phyloP scores from a whole-genome alignment of 2,797 vertebrate genomes.

The Gambelia wislizenii region DNA sequence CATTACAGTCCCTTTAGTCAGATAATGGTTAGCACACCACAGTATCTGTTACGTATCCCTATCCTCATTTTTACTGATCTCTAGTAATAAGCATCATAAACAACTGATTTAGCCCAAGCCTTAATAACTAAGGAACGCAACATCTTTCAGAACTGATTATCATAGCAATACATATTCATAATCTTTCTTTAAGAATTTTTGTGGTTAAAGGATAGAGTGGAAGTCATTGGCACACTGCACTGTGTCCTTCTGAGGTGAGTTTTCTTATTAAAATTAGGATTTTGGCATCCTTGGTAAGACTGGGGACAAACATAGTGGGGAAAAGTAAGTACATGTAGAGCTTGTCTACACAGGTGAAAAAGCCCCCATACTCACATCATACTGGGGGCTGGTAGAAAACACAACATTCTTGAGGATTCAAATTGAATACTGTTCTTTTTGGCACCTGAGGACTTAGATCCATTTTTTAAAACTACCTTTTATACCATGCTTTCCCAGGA shows the following conservation, averaged over 20 bases:
- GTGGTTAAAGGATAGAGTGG: not conserved
- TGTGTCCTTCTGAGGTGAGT: not conserved
- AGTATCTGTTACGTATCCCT: constrained; percentile 76
- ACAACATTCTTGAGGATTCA: too few relatives aligned
- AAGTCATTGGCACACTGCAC: not conserved
- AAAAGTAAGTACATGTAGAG: too few relatives aligned
- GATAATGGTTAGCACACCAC: constrained; percentile 70
- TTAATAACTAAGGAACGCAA: not conserved
- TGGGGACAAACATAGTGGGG: too few relatives aligned
- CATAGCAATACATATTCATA: not conserved
- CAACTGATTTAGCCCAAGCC: not conserved
- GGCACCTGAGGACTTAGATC: too few relatives aligned
- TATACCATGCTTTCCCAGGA: too few relatives aligned
- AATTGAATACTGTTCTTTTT: too few relatives aligned
- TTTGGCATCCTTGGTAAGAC: not conserved
- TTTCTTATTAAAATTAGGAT: not conserved
- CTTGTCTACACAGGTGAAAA: too few relatives aligned
- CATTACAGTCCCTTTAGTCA: constrained; percentile 67
- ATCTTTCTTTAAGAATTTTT: not conserved
- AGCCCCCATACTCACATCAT: too few relatives aligned
- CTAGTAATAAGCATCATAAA: not conserved
- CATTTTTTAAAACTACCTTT: too few relatives aligned
- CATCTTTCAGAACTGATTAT: not conserved
- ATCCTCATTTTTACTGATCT: constrained; percentile 72
- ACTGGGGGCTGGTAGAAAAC: too few relatives aligned